phyloP scores from a whole-genome alignment of 2,888 invertebrate species.

The Lasioglossum calceatum region DNA sequence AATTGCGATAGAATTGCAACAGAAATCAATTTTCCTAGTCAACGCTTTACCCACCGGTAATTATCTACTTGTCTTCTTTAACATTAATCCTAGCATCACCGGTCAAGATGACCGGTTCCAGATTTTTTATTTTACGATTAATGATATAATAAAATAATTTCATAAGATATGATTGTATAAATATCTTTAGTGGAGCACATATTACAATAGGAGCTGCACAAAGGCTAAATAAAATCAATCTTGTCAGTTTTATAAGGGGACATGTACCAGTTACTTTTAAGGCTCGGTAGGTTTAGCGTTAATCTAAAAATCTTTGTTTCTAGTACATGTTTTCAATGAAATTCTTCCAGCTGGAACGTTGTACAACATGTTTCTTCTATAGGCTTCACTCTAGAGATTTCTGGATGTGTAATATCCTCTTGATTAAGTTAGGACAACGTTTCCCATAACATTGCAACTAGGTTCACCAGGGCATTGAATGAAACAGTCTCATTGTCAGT shows the following conservation, averaged over 20 bases:
- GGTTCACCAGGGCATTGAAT: too few relatives aligned
- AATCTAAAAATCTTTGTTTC: neutral
- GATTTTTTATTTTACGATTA: too few relatives aligned
- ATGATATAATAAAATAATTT: too few relatives aligned
- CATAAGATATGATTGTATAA: too few relatives aligned
- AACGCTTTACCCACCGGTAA: neutral
- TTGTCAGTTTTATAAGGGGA: too few relatives aligned
- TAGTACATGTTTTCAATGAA: neutral
- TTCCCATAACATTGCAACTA: neutral
- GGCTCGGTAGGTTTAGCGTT: too few relatives aligned
- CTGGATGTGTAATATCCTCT: neutral
- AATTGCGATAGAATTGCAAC: neutral
- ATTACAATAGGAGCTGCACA: too few relatives aligned
- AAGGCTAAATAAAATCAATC: too few relatives aligned
- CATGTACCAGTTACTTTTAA: too few relatives aligned
- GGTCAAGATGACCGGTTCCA: too few relatives aligned
- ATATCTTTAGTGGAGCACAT: too few relatives aligned
- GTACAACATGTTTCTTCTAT: neutral
- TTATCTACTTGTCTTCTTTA: neutral
- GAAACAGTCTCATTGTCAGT: constrained; percentile 1
- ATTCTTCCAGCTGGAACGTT: neutral
- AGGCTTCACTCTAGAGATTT: neutral
- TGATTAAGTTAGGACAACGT: neutral
- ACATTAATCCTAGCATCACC: too few relatives aligned
- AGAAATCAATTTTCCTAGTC: neutral